Conservation (phyloP, 2,888 invertebrate genomes). For the Arge pagana region DNA sequence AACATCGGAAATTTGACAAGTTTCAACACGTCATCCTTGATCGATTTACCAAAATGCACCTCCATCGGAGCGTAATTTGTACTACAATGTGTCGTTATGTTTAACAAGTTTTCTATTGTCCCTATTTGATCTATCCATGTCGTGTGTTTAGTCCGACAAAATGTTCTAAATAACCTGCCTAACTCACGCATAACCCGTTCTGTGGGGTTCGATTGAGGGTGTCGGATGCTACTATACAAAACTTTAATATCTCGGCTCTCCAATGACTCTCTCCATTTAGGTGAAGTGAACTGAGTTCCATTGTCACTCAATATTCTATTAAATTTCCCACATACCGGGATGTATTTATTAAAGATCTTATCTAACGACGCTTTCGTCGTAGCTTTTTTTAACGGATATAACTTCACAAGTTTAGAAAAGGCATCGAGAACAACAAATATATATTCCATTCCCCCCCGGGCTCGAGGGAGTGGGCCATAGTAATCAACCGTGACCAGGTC, state of each 20-base stretch:
- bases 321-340: conserved; percentile 16
- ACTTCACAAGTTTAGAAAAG: conserved; percentile 23
- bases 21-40: background rate
- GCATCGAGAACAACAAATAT: conserved; percentile 23
- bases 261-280: background rate
- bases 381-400: conserved; percentile 25
- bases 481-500: conserved; percentile 26
- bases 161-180: conserved; percentile 15
- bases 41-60: background rate
- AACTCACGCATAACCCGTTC: conserved; percentile 27
- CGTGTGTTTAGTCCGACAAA: conserved; percentile 9
- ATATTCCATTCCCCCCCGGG: conserved; percentile 22
- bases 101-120: conserved; percentile 5
- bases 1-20: background rate
- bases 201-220: conserved; percentile 23
- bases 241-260: background rate
- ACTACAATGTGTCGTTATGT: background rate
- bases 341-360: conserved; percentile 12
- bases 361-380: conserved; percentile 15
- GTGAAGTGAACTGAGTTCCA: conserved; percentile 5
- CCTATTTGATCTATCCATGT: conserved; percentile 13
- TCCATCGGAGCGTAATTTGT: background rate
- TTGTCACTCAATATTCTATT: conserved; percentile 10
- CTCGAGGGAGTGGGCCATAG: conserved; percentile 25
- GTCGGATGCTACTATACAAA: background rate